Evolutionary conservation across 2,888 invertebrate species (phyloP).

Genomic region (Ethmia dodecea): DNA sequence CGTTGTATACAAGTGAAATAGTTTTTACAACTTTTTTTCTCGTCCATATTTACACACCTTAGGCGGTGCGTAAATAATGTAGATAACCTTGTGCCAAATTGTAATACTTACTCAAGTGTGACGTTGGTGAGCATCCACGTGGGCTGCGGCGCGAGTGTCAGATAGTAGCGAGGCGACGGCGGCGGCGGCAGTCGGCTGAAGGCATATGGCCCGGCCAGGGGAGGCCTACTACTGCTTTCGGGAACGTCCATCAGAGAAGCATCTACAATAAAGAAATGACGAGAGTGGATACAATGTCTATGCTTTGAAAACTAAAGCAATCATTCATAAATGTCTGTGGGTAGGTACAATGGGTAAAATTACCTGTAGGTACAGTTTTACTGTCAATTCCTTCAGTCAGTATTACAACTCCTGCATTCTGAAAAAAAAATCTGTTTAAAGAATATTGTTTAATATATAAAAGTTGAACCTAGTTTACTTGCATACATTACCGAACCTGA

Average conservation of each 20-base stretch:
- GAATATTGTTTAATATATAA: neutral
- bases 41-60: no score
- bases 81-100: no score
- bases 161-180: conserved; percentile 87
- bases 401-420: conserved; percentile 87
- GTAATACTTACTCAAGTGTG: conserved; percentile 80
- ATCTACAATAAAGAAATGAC: neutral
- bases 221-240: conserved; percentile 84
- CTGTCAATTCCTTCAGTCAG: conserved; percentile 87
- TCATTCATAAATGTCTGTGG: neutral
- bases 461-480: no score
- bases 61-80: no score
- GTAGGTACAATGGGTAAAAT: no score
- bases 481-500: no score
- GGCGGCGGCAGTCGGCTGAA: conserved; percentile 92
- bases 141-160: conserved; percentile 82
- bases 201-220: conserved; percentile 92
- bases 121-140: conserved; percentile 93
- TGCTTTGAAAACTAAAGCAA: neutral
- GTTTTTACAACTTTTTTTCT: no score
- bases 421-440: conserved; percentile 35
- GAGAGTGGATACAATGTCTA: neutral
- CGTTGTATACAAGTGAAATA: no score
- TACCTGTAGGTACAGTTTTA: no score
- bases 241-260: conserved; percentile 17